These are phyloP conservation scores for Antrozous pallidus DNA, from an alignment of 2,797 vertebrate species.

Conservation along the genomic window DNA sequence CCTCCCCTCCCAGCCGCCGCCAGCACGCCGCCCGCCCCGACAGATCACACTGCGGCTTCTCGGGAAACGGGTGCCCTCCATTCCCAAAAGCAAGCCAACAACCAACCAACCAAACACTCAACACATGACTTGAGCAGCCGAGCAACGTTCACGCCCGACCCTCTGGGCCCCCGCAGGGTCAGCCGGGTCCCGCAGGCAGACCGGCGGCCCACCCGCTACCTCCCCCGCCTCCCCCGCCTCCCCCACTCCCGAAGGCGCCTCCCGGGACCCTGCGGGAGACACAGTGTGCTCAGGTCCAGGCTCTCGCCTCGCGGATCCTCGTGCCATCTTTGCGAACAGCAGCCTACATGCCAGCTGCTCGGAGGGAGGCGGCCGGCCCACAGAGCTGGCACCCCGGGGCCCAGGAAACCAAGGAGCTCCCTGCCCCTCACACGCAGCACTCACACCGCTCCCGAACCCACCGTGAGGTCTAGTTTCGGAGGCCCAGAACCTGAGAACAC, in stretches of 20 bases:
- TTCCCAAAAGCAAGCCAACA: neutral
- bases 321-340: too few relatives aligned
- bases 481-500: neutral
- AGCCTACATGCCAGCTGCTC: rapidly evolving
- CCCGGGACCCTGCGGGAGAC: neutral
- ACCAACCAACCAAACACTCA: neutral
- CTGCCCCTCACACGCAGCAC: neutral
- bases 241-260: neutral
- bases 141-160: neutral
- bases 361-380: rapidly evolving
- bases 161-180: neutral
- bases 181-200: too few relatives aligned
- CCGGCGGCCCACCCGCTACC: too few relatives aligned
- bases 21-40: neutral
- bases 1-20: neutral
- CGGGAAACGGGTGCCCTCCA: neutral
- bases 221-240: too few relatives aligned
- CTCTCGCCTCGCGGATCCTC: neutral
- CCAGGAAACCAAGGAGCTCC: neutral
- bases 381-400: rapidly evolving
- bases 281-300: neutral
- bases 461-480: neutral
- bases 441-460: neutral
- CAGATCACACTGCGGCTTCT: neutral
- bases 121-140: rapidly evolving